Evolutionary conservation across 2,113 vertebrate species (phyloP).

Genomic region (Bos indicus): DNA sequence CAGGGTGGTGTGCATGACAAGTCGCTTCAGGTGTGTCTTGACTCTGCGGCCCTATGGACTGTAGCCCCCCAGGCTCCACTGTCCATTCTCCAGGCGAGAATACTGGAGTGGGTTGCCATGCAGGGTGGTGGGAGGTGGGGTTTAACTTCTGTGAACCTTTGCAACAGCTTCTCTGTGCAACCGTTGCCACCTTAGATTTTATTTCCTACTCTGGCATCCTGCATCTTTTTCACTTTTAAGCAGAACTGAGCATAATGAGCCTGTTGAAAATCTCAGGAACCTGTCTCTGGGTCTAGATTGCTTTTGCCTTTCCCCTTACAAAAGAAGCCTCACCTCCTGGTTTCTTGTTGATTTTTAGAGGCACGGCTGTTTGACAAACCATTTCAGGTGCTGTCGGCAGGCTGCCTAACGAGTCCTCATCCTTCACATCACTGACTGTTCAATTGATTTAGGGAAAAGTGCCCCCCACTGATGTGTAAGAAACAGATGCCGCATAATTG

Average conservation of each 20-base stretch:
- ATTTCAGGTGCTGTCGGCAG: slow-evolving; percentile 38
- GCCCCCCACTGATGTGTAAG: slow-evolving; percentile 42
- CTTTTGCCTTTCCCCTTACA: not conserved
- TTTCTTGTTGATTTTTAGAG: slow-evolving; percentile 67
- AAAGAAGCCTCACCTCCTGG: slow-evolving; percentile 45
- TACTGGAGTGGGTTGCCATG: not conserved
- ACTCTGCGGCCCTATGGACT: not conserved
- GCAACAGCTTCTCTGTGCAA: not conserved
- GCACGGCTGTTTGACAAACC: slow-evolving; percentile 49
- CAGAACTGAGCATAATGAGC: slow-evolving; percentile 21
- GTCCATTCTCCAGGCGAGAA: not conserved
- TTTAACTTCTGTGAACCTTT: not conserved
- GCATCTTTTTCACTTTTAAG: slow-evolving; percentile 25
- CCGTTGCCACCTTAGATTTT: not conserved
- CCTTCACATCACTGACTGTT: slow-evolving; percentile 55
- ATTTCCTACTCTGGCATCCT: not conserved
- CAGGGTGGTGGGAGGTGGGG: not conserved
- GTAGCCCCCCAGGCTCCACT: not conserved
- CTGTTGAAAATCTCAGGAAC: slow-evolving; percentile 32
- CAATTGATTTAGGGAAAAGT: slow-evolving; percentile 65
- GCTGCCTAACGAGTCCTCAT: slow-evolving; percentile 46
- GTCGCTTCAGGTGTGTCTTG: not conserved
- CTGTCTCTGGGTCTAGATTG: slow-evolving; percentile 29
- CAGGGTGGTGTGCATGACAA: not conserved
- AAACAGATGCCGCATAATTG: slow-evolving; percentile 66